Conservation (phyloP, 2,888 invertebrate species). For the Hemithea aestivaria region DNA sequence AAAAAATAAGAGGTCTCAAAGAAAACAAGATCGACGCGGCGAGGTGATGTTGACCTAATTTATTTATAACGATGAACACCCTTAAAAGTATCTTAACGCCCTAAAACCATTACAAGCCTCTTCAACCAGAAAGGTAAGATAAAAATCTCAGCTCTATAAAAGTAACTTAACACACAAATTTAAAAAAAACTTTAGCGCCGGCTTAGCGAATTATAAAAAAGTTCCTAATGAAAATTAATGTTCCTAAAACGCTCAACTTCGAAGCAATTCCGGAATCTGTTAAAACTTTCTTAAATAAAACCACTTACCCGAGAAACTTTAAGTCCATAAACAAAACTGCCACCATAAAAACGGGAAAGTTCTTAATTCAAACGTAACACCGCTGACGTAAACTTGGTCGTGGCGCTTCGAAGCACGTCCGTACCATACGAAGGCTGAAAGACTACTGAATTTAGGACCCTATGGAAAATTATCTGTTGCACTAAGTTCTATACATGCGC, state of each 20-base stretch:
- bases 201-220: constrained; percentile 10
- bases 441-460: constrained; percentile 50
- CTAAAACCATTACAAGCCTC: too few relatives aligned
- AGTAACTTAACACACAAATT: not conserved
- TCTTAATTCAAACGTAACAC: constrained; percentile 41
- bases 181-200: not conserved
- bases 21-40: too few relatives aligned
- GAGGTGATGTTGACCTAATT: too few relatives aligned
- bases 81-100: too few relatives aligned
- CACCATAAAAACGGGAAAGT: constrained; percentile 37
- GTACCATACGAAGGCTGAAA: constrained; percentile 35
- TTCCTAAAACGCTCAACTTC: constrained; percentile 13
- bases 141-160: not conserved
- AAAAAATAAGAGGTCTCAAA: too few relatives aligned
- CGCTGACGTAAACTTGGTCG: constrained; percentile 43
- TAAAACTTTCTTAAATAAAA: constrained; percentile 22
- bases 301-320: constrained; percentile 37
- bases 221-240: constrained; percentile 15
- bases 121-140: too few relatives aligned
- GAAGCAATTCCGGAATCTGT: constrained; percentile 23
- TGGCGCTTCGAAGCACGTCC: constrained; percentile 34
- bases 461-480: constrained; percentile 50
- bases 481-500: constrained; percentile 55
- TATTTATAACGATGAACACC: too few relatives aligned
- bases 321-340: constrained; percentile 42